Base-by-base conservation (phyloP, 1,140 invertebrate genomes). In the Drosophila azteca region DNA sequence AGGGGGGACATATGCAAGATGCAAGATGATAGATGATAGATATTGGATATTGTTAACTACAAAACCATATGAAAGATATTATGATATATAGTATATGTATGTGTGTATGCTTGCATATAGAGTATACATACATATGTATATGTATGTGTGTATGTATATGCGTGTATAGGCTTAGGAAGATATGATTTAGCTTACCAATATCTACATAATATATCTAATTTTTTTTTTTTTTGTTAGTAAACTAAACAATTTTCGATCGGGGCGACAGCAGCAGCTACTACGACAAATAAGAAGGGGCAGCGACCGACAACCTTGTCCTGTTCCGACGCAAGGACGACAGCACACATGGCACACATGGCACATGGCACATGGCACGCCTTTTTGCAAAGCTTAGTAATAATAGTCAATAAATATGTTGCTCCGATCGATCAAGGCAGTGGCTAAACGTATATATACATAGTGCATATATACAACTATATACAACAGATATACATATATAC, bases 301-400 rank as follows among this genome's bases (percentile, higher is more conserved):
- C 64, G 75, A 66, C 60, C 79, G 72, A 41, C 58, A 20, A 20
- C 17, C 17, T 20, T 20, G 17, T 20, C 17, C 1, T 20, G 17
- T 72, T 62, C 73, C 58, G 63, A 67, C 67, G 62, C 31, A 3
- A 8, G 9, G 35, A 39, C 35, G 8, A 9, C 68, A 80, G 57
- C 54, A 57, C 53, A 67, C 48, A 26, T 3, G 22, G 22, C 22
- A 24, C 22, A 24, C n/a, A n/a, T 3, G 24, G 24, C 24, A 26
- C 24, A 6, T 4, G 24, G 24, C 61, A 66, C 76, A 66, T 66
- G 64, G 63, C 76, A 83, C 71, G 76, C 70, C 65, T 79, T 84
- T 78, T 66, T 79, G 76, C 71, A 84, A 84, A 77, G 77, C 81
- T 83, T 85, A 83, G 81, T 79, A 72, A 73, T 80, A 83, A 77